Evolutionary conservation across 64 coral and sea anemone genomes (phyloP).

Genomic region (Orbicella faveolata): DNA sequence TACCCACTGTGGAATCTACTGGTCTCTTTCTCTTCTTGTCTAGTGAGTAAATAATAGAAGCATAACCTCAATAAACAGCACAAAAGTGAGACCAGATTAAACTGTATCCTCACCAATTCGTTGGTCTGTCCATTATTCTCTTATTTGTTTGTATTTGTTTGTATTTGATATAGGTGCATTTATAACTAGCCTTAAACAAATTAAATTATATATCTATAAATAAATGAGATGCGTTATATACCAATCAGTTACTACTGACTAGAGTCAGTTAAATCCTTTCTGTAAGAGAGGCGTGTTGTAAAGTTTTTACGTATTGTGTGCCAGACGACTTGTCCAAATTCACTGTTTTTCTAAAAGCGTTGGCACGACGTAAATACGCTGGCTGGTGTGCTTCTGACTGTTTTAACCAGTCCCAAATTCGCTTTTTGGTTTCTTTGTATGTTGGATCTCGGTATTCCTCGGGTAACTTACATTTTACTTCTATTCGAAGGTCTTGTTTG

Average conservation of each 20-base stretch:
- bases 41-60: too few species aligned
- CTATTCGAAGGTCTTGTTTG: constrained; percentile 49
- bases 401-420: constrained; percentile 62
- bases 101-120: too few species aligned
- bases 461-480: constrained; percentile 52
- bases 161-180: too few species aligned
- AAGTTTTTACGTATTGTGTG: neutral
- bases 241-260: neutral
- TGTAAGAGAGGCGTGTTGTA: neutral
- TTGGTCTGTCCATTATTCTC: too few species aligned
- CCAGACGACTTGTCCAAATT: neutral
- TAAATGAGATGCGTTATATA: too few species aligned
- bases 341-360: neutral
- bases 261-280: neutral
- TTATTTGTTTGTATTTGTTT: too few species aligned
- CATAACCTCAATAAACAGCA: too few species aligned
- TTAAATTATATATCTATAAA: too few species aligned
- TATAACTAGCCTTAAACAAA: too few species aligned
- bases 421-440: constrained; percentile 50
- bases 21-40: too few species aligned
- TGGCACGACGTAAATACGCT: constrained; percentile 19
- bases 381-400: constrained; percentile 40
- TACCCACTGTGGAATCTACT: too few species aligned
- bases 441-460: constrained; percentile 60
- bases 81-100: too few species aligned